These are phyloP conservation scores for Gallinago jamesoni DNA, from an alignment of 2,113 vertebrate species.

Conservation along the genomic window DNA sequence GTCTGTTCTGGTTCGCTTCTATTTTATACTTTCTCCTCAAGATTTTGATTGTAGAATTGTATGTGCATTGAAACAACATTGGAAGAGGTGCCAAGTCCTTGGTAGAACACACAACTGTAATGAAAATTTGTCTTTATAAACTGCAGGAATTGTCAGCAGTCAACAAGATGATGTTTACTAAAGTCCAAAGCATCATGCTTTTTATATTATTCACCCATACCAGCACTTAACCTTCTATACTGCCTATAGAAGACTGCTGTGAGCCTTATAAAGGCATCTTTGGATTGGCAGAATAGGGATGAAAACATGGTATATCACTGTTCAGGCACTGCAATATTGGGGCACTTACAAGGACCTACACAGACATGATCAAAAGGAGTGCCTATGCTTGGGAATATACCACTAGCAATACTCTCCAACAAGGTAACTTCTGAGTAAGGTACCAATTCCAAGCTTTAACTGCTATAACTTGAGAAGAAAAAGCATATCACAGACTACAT, in stretches of 20 bases:
- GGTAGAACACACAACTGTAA: neutral
- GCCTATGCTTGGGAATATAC: neutral
- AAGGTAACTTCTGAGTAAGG: neutral
- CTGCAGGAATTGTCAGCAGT: neutral
- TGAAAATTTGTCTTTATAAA: neutral
- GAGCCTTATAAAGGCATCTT: neutral
- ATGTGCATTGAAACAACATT: neutral
- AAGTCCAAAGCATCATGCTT: neutral
- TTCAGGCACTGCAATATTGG: neutral
- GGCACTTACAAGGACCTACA: neutral
- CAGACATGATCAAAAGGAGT: neutral
- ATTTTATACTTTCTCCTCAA: neutral
- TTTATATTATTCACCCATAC: neutral
- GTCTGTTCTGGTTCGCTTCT: neutral
- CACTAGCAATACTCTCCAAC: neutral
- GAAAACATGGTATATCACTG: neutral
- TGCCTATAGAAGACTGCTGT: neutral
- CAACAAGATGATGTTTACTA: neutral
- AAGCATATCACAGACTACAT: neutral
- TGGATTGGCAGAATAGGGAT: neutral
- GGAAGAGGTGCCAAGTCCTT: neutral
- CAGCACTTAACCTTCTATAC: neutral
- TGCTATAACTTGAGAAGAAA: neutral
- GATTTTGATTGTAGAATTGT: neutral
- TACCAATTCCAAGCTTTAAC: neutral